phyloP scores from a whole-genome alignment of 2,797 vertebrate genomes.

The Anguilla marmorata region DNA sequence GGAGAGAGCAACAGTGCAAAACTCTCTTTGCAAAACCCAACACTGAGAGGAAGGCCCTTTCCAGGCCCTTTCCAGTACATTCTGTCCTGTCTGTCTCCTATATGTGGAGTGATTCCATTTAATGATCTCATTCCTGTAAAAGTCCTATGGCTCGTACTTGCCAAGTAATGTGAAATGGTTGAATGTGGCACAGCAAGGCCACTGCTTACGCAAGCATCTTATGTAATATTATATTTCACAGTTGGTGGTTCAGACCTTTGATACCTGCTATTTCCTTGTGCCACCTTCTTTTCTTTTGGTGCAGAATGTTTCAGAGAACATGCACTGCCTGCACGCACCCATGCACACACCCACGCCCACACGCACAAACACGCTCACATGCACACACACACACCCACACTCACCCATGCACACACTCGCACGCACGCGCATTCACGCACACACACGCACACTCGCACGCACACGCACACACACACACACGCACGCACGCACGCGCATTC shows the following conservation, averaged over 20 bases:
- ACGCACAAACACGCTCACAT: too few species aligned
- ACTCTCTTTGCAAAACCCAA: not conserved
- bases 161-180: not conserved
- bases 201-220: not conserved
- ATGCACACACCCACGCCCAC: too few species aligned
- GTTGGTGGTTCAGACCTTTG: not conserved
- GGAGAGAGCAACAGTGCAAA: not conserved
- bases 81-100: not conserved
- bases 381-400: too few species aligned
- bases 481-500: not conserved
- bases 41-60: not conserved
- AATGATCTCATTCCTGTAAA: not conserved
- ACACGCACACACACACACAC: too few species aligned
- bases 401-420: not conserved
- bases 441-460: too few species aligned
- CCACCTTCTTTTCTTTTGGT: not conserved
- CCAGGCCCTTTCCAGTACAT: not conserved
- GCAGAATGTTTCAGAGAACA: not conserved
- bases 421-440: too few species aligned
- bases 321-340: too few species aligned
- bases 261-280: slow-evolving; percentile 4
- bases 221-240: not conserved
- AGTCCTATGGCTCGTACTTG: not conserved
- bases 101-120: not conserved
- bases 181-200: not conserved